Evolutionary conservation across 2,797 vertebrate genomes (phyloP), one percentile per base, ranked within the genome.

Genomic region (Buphagus erythrorhynchus): DNA sequence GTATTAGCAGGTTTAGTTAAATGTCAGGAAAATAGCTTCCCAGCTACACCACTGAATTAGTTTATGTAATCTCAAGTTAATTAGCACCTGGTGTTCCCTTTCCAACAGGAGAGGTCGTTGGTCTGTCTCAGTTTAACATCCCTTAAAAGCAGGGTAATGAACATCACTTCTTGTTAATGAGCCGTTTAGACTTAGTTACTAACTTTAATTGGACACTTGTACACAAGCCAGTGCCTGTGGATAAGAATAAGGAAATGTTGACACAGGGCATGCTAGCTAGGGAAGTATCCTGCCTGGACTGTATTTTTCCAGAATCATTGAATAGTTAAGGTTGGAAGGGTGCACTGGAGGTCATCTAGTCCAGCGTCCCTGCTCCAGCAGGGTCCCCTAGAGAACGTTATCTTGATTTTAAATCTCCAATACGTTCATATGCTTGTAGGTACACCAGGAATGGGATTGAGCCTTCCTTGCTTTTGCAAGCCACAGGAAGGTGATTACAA

Each of bases 61-160:
- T 94, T 93, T 75, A 71, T 73, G 63, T 58, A 83, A 77, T 55
- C 68, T 81, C 58, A 45, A 82, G 78, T 72, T 92, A 94, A 90
- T 90, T 91, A 86, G 73, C 92, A 94, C 76, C 87, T 88, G 82
- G 14, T 86, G 46, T 51, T 76, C 36, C 28, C 36, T 16, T 79
- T 85, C 68, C 83, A 69, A 57, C 54, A 54, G 61, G 57, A 90
- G 65, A 90, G 62, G 62, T 85, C 26, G 5, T 31, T 83, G 73
- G 62, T 25, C 54, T 72, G 78, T 86, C 82, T 88, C 79, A 46
- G 75, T 88, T 91, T 83, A 88, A 54, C 57, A 40, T 74, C 78
- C 68, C 69, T 81, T 94, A 80, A 93, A 90, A 95, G 58, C 49
- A 65, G 43, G 28, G 48, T 74, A 91, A 74, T 83, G 78, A 86